phyloP scores from a whole-genome alignment of 2,113 vertebrate genomes.

The Anseranas semipalmata region DNA sequence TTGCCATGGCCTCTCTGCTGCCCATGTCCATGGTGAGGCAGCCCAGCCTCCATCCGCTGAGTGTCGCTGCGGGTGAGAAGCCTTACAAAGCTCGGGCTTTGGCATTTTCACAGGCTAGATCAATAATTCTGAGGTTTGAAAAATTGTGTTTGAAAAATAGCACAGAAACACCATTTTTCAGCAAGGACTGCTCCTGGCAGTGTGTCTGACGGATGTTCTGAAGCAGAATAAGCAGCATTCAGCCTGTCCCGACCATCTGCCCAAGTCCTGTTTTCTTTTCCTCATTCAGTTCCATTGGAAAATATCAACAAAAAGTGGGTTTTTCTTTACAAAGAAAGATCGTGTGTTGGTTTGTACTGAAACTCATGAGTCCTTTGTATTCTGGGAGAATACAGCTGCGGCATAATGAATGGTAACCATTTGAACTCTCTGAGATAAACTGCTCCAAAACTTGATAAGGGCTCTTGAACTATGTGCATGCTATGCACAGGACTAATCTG shows the following conservation, averaged over 20 bases:
- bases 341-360: not conserved
- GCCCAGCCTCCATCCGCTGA: not conserved
- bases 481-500: not conserved
- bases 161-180: not conserved
- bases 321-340: conserved; percentile 27
- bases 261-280: conserved; percentile 20
- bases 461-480: conserved; percentile 11
- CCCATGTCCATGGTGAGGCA: rapidly evolving
- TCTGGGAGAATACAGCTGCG: conserved; percentile 12
- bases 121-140: not conserved
- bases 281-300: not conserved
- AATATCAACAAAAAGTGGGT: conserved; percentile 30
- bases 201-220: not conserved
- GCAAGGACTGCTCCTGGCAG: conserved; percentile 1
- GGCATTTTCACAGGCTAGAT: not conserved
- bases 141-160: not conserved
- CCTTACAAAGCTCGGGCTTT: not conserved
- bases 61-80: not conserved
- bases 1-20: not conserved
- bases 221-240: not conserved
- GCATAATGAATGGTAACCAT: not conserved
- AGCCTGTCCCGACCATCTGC: conserved; percentile 13
- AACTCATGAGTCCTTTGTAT: not conserved
- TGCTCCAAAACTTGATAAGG: conserved; percentile 25
- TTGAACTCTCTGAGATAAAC: conserved; percentile 41